Base-by-base conservation (phyloP, 2,797 vertebrate genomes). In the Poliocrania exsul region DNA sequence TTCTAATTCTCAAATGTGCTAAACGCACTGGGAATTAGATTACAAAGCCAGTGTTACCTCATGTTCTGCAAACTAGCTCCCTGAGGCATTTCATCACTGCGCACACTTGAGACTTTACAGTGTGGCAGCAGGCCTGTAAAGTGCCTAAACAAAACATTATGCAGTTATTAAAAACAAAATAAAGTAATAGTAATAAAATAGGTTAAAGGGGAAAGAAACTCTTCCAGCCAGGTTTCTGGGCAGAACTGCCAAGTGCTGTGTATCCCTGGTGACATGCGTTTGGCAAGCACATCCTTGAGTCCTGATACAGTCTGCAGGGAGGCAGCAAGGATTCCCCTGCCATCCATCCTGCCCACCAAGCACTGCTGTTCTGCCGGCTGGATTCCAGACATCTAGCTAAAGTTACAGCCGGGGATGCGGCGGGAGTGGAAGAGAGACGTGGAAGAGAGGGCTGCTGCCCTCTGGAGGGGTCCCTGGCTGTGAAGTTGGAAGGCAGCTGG, bases 1-100 rank as follows among this genome's bases (percentile, higher is more conserved):
- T 92, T 88, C 50, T 62, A 75, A 65, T 81, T 88, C 70, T 90
- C 29, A 64, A 46, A 40, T 42, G 42, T 69, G 57, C 19, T n/a
- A 87, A 95, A 46, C 37, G 12, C 25, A 35, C 35, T 85, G 89
- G 87, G 84, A 91, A 92, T 91, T 73, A 86, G 79, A 69, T 90
- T 86, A 79, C n/a, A 90, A 91, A 91, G 20, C 31, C 0, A 0
- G 19, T 71, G 31, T 72, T 74, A 47, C 44, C 31, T 86, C 66
- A 60, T 38, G n/a, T 88, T 69, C 62, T 80, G 31, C 65, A 74
- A 29, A 37, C 81, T 79, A 80, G 13, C 42, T 95, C 75, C 72
- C 46, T 33, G 62, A 60, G 62, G 51, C 28, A 72, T 95, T 96
- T 95, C 28, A 57, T 72, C 49, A 38, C 65, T 62, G 33, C 69